phyloP scores from a whole-genome alignment of 2,113 vertebrate species.

The Hippotragus niger region DNA sequence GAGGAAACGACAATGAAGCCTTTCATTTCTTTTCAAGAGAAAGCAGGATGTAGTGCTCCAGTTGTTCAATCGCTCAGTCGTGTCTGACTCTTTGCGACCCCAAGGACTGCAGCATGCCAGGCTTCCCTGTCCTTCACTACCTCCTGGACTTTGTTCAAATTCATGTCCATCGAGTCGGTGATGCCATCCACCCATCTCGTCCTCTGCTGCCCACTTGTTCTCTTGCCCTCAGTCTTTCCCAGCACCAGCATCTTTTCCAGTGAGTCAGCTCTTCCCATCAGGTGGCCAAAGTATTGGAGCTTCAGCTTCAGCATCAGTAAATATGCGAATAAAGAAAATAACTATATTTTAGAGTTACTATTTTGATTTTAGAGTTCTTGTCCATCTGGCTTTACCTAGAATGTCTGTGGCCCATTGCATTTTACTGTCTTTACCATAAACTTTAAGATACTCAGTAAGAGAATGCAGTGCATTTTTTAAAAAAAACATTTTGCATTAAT shows the following conservation, averaged over 20 bases:
- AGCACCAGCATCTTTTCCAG: background rate
- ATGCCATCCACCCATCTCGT: background rate
- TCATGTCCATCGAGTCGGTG: background rate
- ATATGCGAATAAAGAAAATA: background rate
- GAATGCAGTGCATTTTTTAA: background rate
- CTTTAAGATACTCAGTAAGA: background rate
- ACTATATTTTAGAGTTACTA: background rate
- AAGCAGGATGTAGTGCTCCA: background rate
- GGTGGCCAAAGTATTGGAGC: background rate
- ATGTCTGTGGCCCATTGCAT: background rate
- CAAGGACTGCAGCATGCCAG: background rate
- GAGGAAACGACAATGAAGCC: background rate
- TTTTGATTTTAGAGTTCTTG: slow-evolving; percentile 13
- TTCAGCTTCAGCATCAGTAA: background rate
- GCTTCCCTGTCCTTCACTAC: background rate
- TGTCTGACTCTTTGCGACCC: background rate
- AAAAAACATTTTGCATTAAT: background rate
- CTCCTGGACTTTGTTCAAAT: background rate
- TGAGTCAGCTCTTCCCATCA: background rate
- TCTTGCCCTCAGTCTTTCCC: background rate
- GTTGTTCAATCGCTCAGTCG: background rate
- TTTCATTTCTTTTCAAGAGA: slow-evolving; percentile 29
- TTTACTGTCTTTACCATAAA: background rate
- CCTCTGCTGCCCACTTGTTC: background rate
- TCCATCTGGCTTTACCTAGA: background rate